Conservation (phyloP, 2,797 vertebrate genomes). For the Threskiornis aethiopicus region DNA sequence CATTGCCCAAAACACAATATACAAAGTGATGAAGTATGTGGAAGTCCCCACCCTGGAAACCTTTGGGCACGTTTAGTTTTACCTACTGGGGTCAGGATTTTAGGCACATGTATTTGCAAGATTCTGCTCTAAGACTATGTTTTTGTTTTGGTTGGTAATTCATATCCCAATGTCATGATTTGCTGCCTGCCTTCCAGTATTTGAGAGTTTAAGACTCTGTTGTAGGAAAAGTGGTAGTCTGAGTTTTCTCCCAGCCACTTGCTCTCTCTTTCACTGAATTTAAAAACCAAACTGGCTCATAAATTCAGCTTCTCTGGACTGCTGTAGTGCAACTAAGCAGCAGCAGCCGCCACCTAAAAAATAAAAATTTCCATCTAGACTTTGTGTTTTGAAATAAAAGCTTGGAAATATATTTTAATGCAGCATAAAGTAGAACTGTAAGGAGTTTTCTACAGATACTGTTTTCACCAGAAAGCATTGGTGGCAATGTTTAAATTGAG, state of each 20-base stretch:
- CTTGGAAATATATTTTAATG: background rate
- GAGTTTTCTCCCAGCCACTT: background rate
- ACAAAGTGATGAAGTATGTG: background rate
- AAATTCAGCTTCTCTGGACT: background rate
- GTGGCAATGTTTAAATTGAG: background rate
- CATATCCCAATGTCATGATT: background rate
- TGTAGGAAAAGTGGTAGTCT: background rate
- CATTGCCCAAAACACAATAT: background rate
- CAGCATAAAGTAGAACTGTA: background rate
- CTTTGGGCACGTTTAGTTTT: background rate
- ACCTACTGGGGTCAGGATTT: background rate
- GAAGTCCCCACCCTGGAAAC: background rate
- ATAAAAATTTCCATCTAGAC: background rate
- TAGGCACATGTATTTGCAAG: background rate
- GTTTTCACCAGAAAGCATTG: background rate
- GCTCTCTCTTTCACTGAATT: background rate
- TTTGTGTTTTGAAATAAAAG: background rate
- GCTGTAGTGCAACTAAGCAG: background rate
- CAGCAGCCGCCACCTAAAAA: background rate
- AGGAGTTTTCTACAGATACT: background rate
- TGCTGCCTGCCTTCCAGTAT: background rate
- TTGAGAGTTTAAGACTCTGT: background rate
- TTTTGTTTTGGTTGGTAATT: background rate
- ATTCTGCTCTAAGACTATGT: background rate
- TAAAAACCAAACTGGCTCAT: background rate